These are phyloP conservation scores for Syrphus vitripennis DNA, from an alignment of 2,888 invertebrate genomes.

Conservation along the genomic window DNA sequence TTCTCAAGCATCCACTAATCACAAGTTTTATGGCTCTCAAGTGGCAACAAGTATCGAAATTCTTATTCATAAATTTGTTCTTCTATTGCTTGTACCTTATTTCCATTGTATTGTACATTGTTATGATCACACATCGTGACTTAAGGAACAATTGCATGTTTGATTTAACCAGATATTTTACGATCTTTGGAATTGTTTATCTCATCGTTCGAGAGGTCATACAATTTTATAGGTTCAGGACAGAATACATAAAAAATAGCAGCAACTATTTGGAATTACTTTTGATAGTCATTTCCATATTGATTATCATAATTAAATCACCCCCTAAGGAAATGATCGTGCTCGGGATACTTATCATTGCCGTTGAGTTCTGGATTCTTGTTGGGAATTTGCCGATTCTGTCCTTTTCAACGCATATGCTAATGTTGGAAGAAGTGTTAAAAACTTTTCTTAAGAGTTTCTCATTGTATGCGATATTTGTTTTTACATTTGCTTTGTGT, in stretches of 20 bases:
- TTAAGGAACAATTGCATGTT: too few species aligned
- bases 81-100: constrained; percentile 87
- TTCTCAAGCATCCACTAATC: constrained; percentile 90
- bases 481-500: not conserved
- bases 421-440: not conserved
- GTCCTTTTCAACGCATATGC: not conserved
- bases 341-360: not conserved
- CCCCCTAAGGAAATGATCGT: not conserved
- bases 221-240: not conserved
- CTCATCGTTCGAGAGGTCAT: not conserved
- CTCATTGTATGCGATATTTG: not conserved
- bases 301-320: not conserved
- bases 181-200: not conserved
- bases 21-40: constrained; percentile 91
- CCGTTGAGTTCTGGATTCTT: not conserved
- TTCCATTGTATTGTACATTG: too few species aligned
- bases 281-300: not conserved
- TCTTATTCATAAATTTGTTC: constrained; percentile 88
- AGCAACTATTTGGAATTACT: not conserved
- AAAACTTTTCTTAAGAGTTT: not conserved
- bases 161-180: not conserved
- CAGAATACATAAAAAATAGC: not conserved
- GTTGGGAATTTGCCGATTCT: not conserved
- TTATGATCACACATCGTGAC: too few species aligned
- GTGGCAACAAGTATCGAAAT: constrained; percentile 89